Evolutionary conservation across 2,888 invertebrate genomes (phyloP), one percentile per base, ranked within the genome.

Genomic region (Phoronis australis): DNA sequence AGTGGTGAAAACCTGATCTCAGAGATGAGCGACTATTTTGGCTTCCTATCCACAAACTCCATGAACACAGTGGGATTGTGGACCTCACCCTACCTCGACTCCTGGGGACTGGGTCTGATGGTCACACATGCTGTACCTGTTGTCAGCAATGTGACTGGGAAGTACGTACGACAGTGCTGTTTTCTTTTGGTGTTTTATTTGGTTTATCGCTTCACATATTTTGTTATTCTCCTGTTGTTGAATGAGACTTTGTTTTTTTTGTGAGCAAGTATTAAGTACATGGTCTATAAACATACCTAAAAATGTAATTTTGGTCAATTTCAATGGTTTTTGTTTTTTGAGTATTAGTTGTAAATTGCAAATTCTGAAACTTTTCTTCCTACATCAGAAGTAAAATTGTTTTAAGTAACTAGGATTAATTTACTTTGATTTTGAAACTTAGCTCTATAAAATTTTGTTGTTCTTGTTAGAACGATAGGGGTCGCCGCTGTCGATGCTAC

Each of bases 401-500:
- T n/a, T n/a, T n/a, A n/a, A n/a, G n/a, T n/a, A n/a, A n/a, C n/a
- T n/a, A n/a, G n/a, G n/a, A 12, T n/a, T 21, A n/a, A 20, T 18
- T n/a, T 9, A 15, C 24, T 20, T 37, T 18, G 25, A 21, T 18
- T 20, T n/a, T 6, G 21, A 18, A 21, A 9, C 18, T 12, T 22
- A 24, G 18, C n/a, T 26, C 26, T n/a, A n/a, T 9, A n/a, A n/a
- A 41, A 4, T 38, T 9, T 23, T 24, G 21, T 2, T 46, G 12
- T 42, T 37, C 45, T 35, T 46, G 54, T 15, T 52, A 75, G 75
- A 37, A 69, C 72, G 31, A 75, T 78, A 50, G 78, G 78, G 22
- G 78, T 78, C 4, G 74, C 73, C 37, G 78, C 76, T n/a, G 69
- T 78, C 15, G 78, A 78, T 63, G 76, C 76, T 1, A 76, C 78